Evolutionary conservation across 2,888 invertebrate genomes (phyloP), one percentile per base, ranked within the genome.

Genomic region (Aromia moschata): DNA sequence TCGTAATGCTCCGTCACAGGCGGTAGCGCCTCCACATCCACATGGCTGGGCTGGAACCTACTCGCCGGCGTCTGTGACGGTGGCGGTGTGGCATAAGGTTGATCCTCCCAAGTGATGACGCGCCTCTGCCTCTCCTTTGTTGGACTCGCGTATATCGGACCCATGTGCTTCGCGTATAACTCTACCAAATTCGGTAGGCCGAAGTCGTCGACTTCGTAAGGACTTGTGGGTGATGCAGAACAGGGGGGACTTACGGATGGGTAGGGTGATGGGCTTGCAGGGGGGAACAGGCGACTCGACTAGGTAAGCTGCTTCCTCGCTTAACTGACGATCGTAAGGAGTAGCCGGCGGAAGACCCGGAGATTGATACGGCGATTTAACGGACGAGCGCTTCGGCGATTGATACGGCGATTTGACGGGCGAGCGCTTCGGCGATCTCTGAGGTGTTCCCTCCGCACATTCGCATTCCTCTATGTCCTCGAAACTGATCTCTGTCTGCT

Each of bases 111-210:
- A 1, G 14, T 25, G 37, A 49, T 49, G 9, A 49, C 18, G 7
- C n/a, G 49, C n/a, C 49, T 49, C 14, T 38, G 18, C 1, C 38
- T 12, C 3, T 20, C 15, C n/a, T 37, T 30, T 1, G 49, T 49
- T 1, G 49, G 49, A 16, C 49, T 49, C 1, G 49, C 7, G n/a
- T 49, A 49, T 5, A 49, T 38, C 11, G 37, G 49, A 3, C 25
- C 25, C 49, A 49, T 49, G 15, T 49, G 38, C 12, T 49, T 36
- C 7, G 38, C 49, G 10, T 49, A 49, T 12, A 49, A 11, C 2
- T 49, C 10, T 15, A 49, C 38, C 9, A 49, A 15, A 49, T n/a
- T 14, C 11, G 49, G 49, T n/a, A 49, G 15, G 7, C 49, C 49
- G 7, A n/a, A 9, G n/a, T 49, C 38, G 14, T 49, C 49, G n/a